Base-by-base conservation (phyloP, 2,888 invertebrate genomes). In the Opisthograptis luteolata region DNA sequence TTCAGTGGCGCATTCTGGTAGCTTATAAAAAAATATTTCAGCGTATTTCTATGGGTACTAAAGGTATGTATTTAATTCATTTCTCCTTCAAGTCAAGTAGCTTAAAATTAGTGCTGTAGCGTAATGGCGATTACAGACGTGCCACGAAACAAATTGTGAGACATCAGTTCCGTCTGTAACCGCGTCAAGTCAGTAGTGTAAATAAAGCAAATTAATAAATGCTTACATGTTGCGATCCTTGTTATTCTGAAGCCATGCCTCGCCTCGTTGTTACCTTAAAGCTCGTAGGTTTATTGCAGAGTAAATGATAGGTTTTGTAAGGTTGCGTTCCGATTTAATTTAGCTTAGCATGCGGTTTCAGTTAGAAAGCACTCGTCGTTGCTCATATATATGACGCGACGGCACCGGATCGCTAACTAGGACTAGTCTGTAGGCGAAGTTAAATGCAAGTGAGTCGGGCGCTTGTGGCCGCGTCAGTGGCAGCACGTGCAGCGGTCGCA, bases 171-270 rank as follows among this genome's bases (percentile, higher is more conserved):
- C 66, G 66, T 69, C 68, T 71, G 68, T 61, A 68, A 63, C 60
- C 65, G 66, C 60, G 41, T 58, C 25, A 55, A 57, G 60, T 67
- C 58, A 52, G 30, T 31, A n/a, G 31, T 62, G 57, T 67, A 53
- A 60, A 64, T 60, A 64, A 68, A 70, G 66, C 65, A 68, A 69
- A 68, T 62, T 55, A 52, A 58, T 57, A 41, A 64, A 79, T 81
- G 83, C 84, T 84, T 84, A 84, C 84, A 73, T 79, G 73, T 80
- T 63, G 74, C 70, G 74, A 56, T 83, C 81, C 84, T 76, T 66
- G 81, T 87, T 87, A 87, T 78, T 81, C 75, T 80, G 87, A 88
- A 89, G 88, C 89, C 90, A 90, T 89, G 89, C 89, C 81, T 79
- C 73, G 78, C 44, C 66, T 66, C 68, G 68, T 56, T 60, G 69